phyloP scores from a whole-genome alignment of 2,797 vertebrate species.

The Gephyroberyx darwinii region DNA sequence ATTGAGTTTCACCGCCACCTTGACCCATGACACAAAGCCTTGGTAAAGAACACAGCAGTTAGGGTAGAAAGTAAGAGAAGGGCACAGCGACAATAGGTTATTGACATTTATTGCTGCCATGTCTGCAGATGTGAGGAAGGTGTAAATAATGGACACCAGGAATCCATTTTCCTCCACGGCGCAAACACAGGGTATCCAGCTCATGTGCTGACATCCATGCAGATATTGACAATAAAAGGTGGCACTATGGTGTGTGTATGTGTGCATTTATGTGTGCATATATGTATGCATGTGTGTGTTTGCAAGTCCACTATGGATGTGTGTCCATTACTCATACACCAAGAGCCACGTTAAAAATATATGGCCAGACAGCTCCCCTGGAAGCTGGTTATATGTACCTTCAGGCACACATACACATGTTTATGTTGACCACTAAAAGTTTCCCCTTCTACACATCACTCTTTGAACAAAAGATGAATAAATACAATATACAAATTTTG shows the following conservation, averaged over 20 bases:
- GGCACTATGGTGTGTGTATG: neutral
- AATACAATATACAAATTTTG: neutral
- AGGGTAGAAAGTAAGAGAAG: conserved; percentile 26
- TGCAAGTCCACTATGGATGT: conserved; percentile 18
- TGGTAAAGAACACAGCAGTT: conserved; percentile 17
- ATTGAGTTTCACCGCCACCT: conserved; percentile 17
- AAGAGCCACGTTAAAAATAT: conserved; percentile 44
- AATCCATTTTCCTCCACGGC: conserved; percentile 24
- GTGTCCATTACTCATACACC: conserved; percentile 44
- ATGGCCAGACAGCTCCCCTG: conserved; percentile 53
- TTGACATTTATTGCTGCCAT: conserved; percentile 46
- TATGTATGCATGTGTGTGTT: neutral
- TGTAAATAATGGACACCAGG: conserved; percentile 63
- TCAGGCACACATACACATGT: conserved; percentile 1
- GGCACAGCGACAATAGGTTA: conserved; percentile 27
- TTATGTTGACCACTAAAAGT: conserved; percentile 16
- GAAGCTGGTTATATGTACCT: conserved; percentile 22
- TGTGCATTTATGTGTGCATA: neutral
- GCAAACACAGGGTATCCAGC: conserved; percentile 9
- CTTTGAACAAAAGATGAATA: conserved; percentile 13
- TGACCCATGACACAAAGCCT: conserved; percentile 26
- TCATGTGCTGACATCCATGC: conserved; percentile 18
- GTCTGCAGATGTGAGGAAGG: conserved; percentile 48
- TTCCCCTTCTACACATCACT: neutral
- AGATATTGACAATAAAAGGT: conserved; percentile 14